These are phyloP conservation scores for Polyommatus iphigenia DNA, from an alignment of 2,888 invertebrate species.

Conservation along the genomic window DNA sequence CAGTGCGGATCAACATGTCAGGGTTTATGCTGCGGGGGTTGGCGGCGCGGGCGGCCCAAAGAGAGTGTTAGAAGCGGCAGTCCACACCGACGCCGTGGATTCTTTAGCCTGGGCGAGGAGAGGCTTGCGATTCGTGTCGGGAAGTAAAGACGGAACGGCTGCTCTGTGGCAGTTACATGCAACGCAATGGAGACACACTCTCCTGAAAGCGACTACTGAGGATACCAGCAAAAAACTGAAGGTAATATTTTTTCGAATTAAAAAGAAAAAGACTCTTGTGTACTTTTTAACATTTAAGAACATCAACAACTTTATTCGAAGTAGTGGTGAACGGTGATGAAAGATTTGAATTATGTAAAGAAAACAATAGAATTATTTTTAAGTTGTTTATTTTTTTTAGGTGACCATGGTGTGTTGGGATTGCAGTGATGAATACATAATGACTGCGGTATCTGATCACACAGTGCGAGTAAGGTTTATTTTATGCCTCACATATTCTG, in stretches of 20 bases:
- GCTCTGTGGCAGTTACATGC: conserved; percentile 95
- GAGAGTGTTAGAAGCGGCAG: conserved; percentile 85
- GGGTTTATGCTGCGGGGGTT: conserved; percentile 91
- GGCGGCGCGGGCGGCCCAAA: conserved; percentile 90
- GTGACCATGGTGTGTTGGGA: conserved; percentile 99
- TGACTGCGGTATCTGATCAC: conserved; percentile 95
- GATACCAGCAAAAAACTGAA: conserved; percentile 56
- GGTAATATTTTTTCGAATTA: conserved; percentile 42
- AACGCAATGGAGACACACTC: conserved; percentile 91
- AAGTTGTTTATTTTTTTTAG: conserved; percentile 63
- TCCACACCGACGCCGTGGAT: conserved; percentile 96
- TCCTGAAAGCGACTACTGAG: conserved; percentile 68
- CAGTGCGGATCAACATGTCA: conserved; percentile 95
- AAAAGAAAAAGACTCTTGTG: no score
- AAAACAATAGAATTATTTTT: no score
- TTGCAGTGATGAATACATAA: conserved; percentile 87
- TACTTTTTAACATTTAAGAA: no score
- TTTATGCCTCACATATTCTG: conserved; percentile 40
- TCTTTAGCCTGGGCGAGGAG: conserved; percentile 96
- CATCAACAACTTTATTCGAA: no score
- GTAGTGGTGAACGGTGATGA: no score
- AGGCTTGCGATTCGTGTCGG: conserved; percentile 93
- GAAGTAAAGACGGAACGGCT: conserved; percentile 97
- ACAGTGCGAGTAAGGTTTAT: conserved; percentile 79
- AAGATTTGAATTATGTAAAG: no score